Base-by-base conservation (phyloP, 1,140 invertebrate species). In the Trichonephila clavipes region DNA sequence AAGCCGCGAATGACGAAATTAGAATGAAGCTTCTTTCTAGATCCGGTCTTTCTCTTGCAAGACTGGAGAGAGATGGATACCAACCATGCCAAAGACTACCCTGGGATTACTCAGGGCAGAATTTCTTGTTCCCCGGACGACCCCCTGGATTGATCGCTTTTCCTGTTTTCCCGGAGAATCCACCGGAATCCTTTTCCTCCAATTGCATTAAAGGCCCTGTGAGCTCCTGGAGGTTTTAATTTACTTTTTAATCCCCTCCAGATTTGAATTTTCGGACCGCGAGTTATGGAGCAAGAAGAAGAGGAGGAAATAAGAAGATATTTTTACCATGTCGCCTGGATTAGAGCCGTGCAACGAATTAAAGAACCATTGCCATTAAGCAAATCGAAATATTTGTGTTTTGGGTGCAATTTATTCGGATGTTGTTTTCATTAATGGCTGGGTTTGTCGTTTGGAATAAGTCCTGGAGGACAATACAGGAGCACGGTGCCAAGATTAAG, bases 361-460 rank as follows among this genome's bases (percentile, higher is more conserved):
- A 81, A 93, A 93, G 85, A 88, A 88, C 69, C 66, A 69, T 66
- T 85, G 77, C 92, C 92, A 93, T 93, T 93, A 93, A 82, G 34
- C 51, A 88, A 72, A 93, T 93, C 92, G 92, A 93, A 93, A 93
- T 93, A 93, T 93, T 88, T 88, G 92, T 93, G 92, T 93, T 93
- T 88, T 88, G 92, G 92, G 92, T 93, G 92, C 92, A 93, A 93
- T 93, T 93, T 88, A 51, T 93, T 82, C 83, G n/a, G 21, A 51
- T 87, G 82, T 92, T 82, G 81, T 87, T 85, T 83, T 34, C 91
- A 85, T 92, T 92, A 92, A 85, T 59, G 77, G 66, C 58, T 66
- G 40, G 62, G 44, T 14, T 24, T 69, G 21, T 21, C 21, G 14
- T 34, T 69, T 40, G 69, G 40, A 64, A 64, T 64, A 88, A 62